Evolutionary conservation across 2,113 vertebrate genomes (phyloP), one percentile per base, ranked within the genome.

Genomic region (Hydropotes inermis): DNA sequence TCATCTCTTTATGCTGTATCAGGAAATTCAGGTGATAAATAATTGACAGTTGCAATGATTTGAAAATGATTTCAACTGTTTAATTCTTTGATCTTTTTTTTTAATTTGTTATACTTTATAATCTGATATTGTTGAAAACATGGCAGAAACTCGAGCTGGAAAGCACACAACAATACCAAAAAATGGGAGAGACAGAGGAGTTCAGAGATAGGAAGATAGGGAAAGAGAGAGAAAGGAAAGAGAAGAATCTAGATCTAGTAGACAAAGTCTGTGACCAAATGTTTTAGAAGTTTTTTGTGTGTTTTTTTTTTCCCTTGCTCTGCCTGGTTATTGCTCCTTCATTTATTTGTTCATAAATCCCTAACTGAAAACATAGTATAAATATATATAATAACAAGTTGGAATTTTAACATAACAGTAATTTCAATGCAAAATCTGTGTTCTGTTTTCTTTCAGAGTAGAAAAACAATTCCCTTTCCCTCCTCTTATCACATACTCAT

Each of bases 371-470:
- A 70, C 27, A 17, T 11, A 61, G n/a, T 92, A 55, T 70, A 67
- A 82, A 83, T 39, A 47, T 16, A 28, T 89, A 54, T 1, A 94
- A 39, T 74, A 87, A 79, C 33, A 52, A 17, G 28, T 50, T 52
- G 2, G 0, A 91, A 17, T 57, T 87, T 60, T 25, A 8, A 57
- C 36, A n/a, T 79, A 74, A 64, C 30, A 86, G 5, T 81, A 27
- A 76, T 76, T 79, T 94, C 47, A 60, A 12, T 55, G 14, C 17
- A 89, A 94, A 27, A 84, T 30, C 17, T 67, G 57, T 79, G 7
- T 74, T 93, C 21, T 84, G 21, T 91, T 82, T 96, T 79, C n/a
- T 84, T 67, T 95, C 45, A 83, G 82, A 96, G 60, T 6, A 83
- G 76, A 79, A 94, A 87, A 43, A 1, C 28, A 19, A 85, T 39